Conservation (phyloP, 2,797 vertebrate species). For the Margarornis squamiger region DNA sequence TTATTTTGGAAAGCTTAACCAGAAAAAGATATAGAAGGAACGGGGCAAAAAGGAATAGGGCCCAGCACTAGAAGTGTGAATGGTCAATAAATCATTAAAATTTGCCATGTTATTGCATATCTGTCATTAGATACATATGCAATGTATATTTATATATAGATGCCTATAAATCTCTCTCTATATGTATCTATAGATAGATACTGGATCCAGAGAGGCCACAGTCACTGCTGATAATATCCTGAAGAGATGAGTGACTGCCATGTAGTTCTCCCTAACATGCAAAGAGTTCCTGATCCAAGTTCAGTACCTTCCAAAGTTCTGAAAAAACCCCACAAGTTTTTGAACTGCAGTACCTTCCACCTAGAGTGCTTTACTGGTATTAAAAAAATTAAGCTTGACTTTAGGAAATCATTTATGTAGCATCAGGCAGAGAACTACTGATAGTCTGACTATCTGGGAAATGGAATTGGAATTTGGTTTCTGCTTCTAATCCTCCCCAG, state of each 20-base stretch:
- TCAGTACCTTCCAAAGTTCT: neutral
- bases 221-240: neutral
- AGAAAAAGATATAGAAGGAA: neutral
- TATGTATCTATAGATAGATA: neutral
- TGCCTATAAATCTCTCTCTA: neutral
- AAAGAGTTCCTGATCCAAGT: neutral
- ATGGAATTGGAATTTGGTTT: neutral
- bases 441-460: neutral
- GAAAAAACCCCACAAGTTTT: neutral
- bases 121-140: neutral
- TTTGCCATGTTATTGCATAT: too few relatives aligned
- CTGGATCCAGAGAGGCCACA: neutral
- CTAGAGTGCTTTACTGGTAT: neutral
- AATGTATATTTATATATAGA: neutral
- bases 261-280: neutral
- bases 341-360: neutral
- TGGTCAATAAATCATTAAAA: neutral
- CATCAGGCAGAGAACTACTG: neutral
- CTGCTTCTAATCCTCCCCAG: neutral
- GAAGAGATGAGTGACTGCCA: accelerated
- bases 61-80: neutral
- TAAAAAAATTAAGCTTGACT: neutral
- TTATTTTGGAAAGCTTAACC: neutral
- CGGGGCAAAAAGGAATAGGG: neutral
- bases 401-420: neutral